Evolutionary conservation across 2,888 invertebrate genomes (phyloP), one percentile per base, ranked within the genome.

Genomic region (Himalopsyche kuldschensis): DNA sequence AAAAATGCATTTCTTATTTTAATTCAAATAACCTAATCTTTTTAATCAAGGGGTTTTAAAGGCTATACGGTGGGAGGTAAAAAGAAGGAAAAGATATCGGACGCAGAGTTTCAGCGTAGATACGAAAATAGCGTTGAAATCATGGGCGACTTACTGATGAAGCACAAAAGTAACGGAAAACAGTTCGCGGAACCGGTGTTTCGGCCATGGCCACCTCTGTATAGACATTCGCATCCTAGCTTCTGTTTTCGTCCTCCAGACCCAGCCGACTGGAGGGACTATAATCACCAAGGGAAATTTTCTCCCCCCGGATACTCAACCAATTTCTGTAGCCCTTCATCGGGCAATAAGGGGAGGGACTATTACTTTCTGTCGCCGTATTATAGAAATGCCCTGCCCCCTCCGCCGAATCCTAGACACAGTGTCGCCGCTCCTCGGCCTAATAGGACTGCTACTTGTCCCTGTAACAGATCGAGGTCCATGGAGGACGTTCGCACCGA

Each of bases 401-500:
- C 89, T 81, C 88, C 88, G 81, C 90, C 90, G 84, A 88, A 88
- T 32, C 91, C 91, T 41, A 85, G 90, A 84, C 91, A 90, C 86
- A 87, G 88, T 17, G 69, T 69, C 69, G 89, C 87, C 79, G 89
- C 91, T 86, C 88, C 90, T 83, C 89, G 90, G 85, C 88, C 89
- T 82, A 82, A 48, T 69, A 85, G 83, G 85, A 75, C 87, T 87
- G 89, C 89, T 87, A 81, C 47, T 48, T 85, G 85, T 86, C 88
- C 90, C 47, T 94, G 94, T 88, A 92, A 91, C 78, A 92, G 95
- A 77, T 95, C 95, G 20, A 93, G 94, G 82, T 95, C 95, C 2
- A 91, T 95, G 89, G 95, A 95, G 87, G 95, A 95, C 88, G 94
- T 95, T 17, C 92, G 95, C 77, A 93, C 94, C 30, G 94, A 94